Percentiles rank a stretch among this genome's conserved stretches.
Evolutionary conservation across 1,140 invertebrate species (phyloP).

Genomic region (Amphibalanus amphitrite): DNA sequence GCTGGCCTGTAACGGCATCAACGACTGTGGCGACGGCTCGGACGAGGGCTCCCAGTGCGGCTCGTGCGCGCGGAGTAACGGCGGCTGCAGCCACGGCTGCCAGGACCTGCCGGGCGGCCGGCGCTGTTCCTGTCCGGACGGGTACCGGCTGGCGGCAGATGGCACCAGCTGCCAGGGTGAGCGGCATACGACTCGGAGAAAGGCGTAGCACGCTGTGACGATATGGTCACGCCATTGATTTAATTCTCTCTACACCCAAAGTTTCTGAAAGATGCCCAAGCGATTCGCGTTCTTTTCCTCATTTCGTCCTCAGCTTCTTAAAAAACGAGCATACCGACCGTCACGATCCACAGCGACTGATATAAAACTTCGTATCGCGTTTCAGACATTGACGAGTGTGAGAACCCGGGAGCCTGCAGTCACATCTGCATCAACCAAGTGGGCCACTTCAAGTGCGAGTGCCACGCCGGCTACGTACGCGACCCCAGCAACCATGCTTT

Average conservation of each 20-base stretch:
- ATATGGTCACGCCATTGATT: too few species aligned
- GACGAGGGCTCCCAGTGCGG: constrained; percentile 25
- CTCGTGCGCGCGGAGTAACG: constrained; percentile 30
- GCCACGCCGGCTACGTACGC: constrained; percentile 62
- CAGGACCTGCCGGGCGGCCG: constrained; percentile 25
- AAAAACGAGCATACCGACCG: too few species aligned
- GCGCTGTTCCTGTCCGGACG: constrained; percentile 7
- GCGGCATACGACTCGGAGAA: too few species aligned
- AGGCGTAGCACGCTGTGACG: too few species aligned
- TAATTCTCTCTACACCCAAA: too few species aligned
- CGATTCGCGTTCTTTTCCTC: too few species aligned
- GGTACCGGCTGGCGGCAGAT: constrained; percentile 7
- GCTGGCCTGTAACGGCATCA: constrained; percentile 57
- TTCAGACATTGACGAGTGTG: constrained; percentile 85
- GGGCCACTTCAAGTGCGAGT: constrained; percentile 83
- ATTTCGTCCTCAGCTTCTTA: too few species aligned
- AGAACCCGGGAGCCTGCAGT: constrained; percentile 70
- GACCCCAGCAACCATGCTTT: constrained; percentile 61
- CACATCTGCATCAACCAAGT: constrained; percentile 81
- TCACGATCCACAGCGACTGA: too few species aligned
- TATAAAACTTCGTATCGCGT: too few species aligned
- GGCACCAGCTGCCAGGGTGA: constrained; percentile 36
- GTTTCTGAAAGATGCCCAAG: too few species aligned
- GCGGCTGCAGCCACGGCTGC: constrained; percentile 21
- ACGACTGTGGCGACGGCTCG: constrained; percentile 26